Conservation (phyloP, 2,888 invertebrate species). For the Notocelia uddmanniana region DNA sequence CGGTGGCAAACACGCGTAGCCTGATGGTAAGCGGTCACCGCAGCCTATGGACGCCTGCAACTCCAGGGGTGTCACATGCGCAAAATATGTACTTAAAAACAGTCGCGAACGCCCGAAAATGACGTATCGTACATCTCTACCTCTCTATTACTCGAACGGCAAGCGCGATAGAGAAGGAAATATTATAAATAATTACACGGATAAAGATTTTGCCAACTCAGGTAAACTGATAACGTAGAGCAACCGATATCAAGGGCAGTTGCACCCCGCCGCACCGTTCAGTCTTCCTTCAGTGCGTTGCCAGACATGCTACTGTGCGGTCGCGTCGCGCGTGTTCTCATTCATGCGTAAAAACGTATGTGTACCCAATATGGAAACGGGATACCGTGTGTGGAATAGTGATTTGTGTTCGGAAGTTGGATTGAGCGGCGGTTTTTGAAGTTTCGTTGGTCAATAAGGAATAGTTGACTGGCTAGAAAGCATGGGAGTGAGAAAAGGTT, state of each 20-base stretch:
- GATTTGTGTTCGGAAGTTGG: slow-evolving; percentile 41
- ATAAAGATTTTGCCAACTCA: slow-evolving; percentile 12
- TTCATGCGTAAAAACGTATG: slow-evolving; percentile 23
- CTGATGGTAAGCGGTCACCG: too few species aligned
- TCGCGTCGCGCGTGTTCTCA: slow-evolving; percentile 4
- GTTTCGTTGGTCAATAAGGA: slow-evolving; percentile 38
- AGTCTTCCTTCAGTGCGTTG: slow-evolving; percentile 24
- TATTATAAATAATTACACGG: too few species aligned
- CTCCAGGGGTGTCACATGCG: too few species aligned
- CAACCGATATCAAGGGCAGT: slow-evolving; percentile 38
- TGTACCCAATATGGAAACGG: slow-evolving; percentile 51
- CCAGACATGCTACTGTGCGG: slow-evolving; percentile 2
- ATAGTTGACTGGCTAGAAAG: slow-evolving; percentile 41
- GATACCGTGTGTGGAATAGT: slow-evolving; percentile 54
- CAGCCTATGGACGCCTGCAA: too few species aligned
- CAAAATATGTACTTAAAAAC: too few species aligned
- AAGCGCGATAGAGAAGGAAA: too few species aligned
- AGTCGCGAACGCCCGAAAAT: too few species aligned
- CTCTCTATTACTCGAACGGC: too few species aligned
- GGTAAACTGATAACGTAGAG: slow-evolving; percentile 40
- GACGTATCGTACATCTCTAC: too few species aligned
- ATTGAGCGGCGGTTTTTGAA: slow-evolving; percentile 16
- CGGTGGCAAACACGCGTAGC: too few species aligned
- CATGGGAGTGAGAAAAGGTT: slow-evolving; percentile 28
- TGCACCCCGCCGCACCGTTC: slow-evolving; percentile 27